Base-by-base conservation (phyloP, 2,113 vertebrate species). In the Periophthalmus modestus region DNA sequence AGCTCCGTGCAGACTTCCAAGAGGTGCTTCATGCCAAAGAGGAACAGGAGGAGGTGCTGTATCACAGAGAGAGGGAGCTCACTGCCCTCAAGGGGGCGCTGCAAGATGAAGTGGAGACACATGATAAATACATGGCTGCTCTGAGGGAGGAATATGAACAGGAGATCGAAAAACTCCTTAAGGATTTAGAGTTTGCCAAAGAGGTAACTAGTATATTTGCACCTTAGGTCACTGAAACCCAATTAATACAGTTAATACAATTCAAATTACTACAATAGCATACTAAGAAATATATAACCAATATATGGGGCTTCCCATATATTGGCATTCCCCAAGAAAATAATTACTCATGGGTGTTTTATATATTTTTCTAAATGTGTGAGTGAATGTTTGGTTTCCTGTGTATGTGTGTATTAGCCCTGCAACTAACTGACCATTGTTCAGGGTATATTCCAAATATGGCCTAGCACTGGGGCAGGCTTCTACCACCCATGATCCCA, bases 41-140 rank as follows among this genome's bases (percentile, higher is more conserved):
- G 80, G 96, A 97, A 77, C 97, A 95, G 85, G 96, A 98, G 85
- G 96, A 98, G 21, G 79, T 94, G 68, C 80, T 98, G 82, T 93
- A 88, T 52, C 94, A 88, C 72, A 93, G 92, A 34, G 96, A 98
- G 78, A 90, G 94, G 6, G 97, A 99, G 50, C 95, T 99, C 65
- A 94, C 80, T 0, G 96, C 95, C 75, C 89, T 98, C 80, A 96
- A 96, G 86, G 96, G 95, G 34, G 97, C 95, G 0, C 85, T 99
- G 47, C 96, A 98, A 77, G 97, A 98, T 61, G 97, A 99, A 83
- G 95, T 98, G n/a, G 94, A 95, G 69, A 95, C 89, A 55, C 97
- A 98, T 0, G 96, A 97, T 68, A 91, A 86, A 75, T 96, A 98
- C 82, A 92, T 96, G 75, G 94, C 95, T 62, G 93, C 86, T 57